Evolutionary conservation across 2,888 invertebrate species (phyloP), one percentile per base, ranked within the genome.

Genomic region (Cephonodes hylas): DNA sequence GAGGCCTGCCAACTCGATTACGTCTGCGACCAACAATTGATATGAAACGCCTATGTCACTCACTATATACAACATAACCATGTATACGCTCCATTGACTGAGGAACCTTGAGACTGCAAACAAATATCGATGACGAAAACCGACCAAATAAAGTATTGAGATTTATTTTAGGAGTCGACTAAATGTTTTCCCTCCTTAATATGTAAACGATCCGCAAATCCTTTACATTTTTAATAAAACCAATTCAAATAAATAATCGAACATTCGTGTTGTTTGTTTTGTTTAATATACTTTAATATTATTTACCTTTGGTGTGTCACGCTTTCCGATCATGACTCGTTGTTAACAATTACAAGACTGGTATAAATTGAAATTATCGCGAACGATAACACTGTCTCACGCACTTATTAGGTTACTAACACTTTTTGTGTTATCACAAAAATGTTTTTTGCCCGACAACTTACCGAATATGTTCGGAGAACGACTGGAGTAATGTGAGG

Each of bases 371-470:
- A 57, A 72, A 64, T 77, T 76, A 80, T 80, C 74, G 71, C 34
- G 61, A 15, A 61, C 65, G 74, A 77, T 77, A 75, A 71, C 64
- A 61, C 63, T 58, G 58, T 64, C 62, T 69, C 57, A 68, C 67
- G 58, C 62, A 68, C 72, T 74, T 70, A 73, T 75, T 76, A 70
- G 59, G 65, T 67, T 71, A 72, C 70, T 62, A 70, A 69, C 70
- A 65, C 63, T 72, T 79, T 82, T 83, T 76, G 62, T 65, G 66
- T 69, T 75, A 80, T 77, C 71, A 74, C 83, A 83, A 85, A 83
- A 80, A 72, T 63, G 61, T 58, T 79, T 74, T 77, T 75, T 77
- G 65, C 72, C 67, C 63, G 64, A 63, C 46, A 68, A 62, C 63
- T 57, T 66, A 68, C 70, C 48, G 66, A 65, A 68, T 70, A 75